A percentile compares a stretch with the other conserved stretches of the same genome.
phyloP scores from a whole-genome alignment of 2,888 invertebrate genomes.

The Epistrophe eligans region DNA sequence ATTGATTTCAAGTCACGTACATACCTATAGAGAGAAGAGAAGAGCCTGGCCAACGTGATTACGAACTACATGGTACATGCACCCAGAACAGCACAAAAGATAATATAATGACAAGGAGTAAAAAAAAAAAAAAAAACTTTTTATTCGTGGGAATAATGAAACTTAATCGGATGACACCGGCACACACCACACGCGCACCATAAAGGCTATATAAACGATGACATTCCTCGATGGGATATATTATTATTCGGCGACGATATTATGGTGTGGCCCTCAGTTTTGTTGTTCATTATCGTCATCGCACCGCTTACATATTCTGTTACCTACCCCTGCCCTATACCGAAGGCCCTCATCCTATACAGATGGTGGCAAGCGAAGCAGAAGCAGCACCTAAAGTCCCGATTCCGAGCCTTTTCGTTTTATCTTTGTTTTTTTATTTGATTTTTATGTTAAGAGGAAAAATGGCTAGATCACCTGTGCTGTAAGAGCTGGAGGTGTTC shows the following conservation, averaged over 20 bases:
- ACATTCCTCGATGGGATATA: slow-evolving; percentile 68
- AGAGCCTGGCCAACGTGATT: slow-evolving; percentile 64
- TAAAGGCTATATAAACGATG: slow-evolving; percentile 69
- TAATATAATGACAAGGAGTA: slow-evolving; percentile 59
- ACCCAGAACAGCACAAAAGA: slow-evolving; percentile 52
- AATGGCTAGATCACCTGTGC: slow-evolving; percentile 69
- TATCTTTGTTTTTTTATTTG: slow-evolving; percentile 48
- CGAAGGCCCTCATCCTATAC: slow-evolving; percentile 1
- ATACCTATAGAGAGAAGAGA: slow-evolving; percentile 21
- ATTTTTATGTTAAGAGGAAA: slow-evolving; percentile 70
- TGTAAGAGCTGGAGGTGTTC: slow-evolving; percentile 20
- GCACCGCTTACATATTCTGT: slow-evolving; percentile 7
- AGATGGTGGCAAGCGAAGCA: not conserved
- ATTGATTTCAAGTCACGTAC: slow-evolving; percentile 76
- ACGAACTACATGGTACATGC: slow-evolving; percentile 70
- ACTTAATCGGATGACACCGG: slow-evolving; percentile 74
- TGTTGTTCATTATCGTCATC: slow-evolving; percentile 65
- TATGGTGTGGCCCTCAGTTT: slow-evolving; percentile 56
- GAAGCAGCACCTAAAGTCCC: slow-evolving; percentile 5
- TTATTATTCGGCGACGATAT: slow-evolving; percentile 15
- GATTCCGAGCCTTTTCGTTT: slow-evolving; percentile 12
- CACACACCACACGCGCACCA: slow-evolving; percentile 67
- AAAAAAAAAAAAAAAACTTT: slow-evolving; percentile 28
- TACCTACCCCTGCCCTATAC: slow-evolving; percentile 10
- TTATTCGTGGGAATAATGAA: slow-evolving; percentile 75